Evolutionary conservation across 2,888 invertebrate genomes (phyloP), one percentile per base, ranked within the genome.

Genomic region (Ypsolopha scabrella): DNA sequence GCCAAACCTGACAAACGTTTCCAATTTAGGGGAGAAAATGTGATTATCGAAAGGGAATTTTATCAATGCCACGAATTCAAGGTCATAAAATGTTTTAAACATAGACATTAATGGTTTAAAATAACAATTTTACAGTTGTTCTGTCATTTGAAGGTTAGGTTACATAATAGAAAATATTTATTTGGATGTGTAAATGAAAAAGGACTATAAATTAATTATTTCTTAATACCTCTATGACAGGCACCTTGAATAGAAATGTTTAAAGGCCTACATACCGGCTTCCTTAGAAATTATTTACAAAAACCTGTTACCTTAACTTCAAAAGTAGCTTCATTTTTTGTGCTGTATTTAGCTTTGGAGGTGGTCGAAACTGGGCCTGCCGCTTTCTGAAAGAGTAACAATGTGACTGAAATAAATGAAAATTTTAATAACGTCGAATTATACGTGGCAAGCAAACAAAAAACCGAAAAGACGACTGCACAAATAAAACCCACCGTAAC

Each of bases 261-360:
- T 24, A 24, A 3, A 24, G 24, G 24, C 4, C 24, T 24, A 24
- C 2, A 24, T 24, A 24, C 2, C 24, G 24, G 24, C 2, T 24
- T 4, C 4, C 4, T 43, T 8, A 33, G 33, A 43, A 35, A 10
- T 41, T 14, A 35, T 10, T 38, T 6, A 37, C 36, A 48, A 48
- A 52, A 43, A 36, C 39, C 38, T n/a, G 34, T 56, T 68, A 89
- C 89, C 83, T 89, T 85, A 8, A 89, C 88, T 72, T 91, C 90
- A 63, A 90, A 91, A 9, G 80, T 77, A 6, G 90, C 89, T 70
- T 91, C 91, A 7, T 88, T 88, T 56, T 88, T 88, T 58, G 81
- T 78, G 62, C 83, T 82, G 69, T 89, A 91, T 62, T 88, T 89
- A 57, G 80, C 82, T 60, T 87, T 89, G 51, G 73, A 61, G n/a